Evolutionary conservation across 2,888 invertebrate species (phyloP), one percentile per base, ranked within the genome.

Genomic region (Napeogenes inachia): DNA sequence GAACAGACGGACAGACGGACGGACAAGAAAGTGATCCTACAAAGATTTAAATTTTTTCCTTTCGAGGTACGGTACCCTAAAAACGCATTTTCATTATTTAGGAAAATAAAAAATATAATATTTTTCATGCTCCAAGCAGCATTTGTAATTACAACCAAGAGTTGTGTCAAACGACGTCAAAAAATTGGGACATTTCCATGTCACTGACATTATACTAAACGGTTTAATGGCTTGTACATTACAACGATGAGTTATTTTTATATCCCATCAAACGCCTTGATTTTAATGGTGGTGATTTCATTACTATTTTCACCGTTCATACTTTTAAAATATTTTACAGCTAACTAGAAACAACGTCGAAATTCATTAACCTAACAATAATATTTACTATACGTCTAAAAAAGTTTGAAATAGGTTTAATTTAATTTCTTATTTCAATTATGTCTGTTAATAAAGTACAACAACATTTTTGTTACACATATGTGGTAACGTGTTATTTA

Each of bases 181-280:
- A 50, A 50, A 30, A 50, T 50, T 30, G 38, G 56, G 75, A 75
- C 70, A 72, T 76, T 74, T 75, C 68, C 72, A 74, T 74, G 73
- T 72, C 75, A 75, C 71, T 73, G 75, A 73, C 66, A 68, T 68
- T 72, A 73, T 74, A 79, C 79, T 77, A 76, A 77, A 75, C 70
- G 77, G 78, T 78, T 80, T 80, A 82, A 81, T 83, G 78, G 78
- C 69, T 76, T 70, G 75, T 73, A 75, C 76, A 76, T 75, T 77
- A 75, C 74, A 73, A 77, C 75, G 73, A 63, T 68, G 72, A 70
- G 81, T 74, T 84, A 83, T 83, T 83, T 78, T 76, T 75, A 76
- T 76, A 73, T 68, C 68, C 71, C 75, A 78, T 80, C 79, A 81
- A 50, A 50, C 56, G 73, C 78, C 78, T 75, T 74, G 76, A 78